These are phyloP conservation scores for Galeruca laticollis DNA, from an alignment of 2,888 invertebrate genomes.

Conservation along the genomic window DNA sequence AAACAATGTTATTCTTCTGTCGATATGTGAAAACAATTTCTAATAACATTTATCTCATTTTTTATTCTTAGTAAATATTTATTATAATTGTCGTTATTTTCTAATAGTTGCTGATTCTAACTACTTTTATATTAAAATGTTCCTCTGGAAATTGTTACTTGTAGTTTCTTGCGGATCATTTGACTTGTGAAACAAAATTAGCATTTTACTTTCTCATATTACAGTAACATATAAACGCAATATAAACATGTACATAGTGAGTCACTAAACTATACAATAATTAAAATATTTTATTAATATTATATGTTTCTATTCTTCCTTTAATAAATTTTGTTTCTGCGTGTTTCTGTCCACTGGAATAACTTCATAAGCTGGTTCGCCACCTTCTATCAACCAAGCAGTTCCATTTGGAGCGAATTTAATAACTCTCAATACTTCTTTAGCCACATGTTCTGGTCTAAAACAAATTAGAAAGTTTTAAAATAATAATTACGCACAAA, in stretches of 20 bases:
- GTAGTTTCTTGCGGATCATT: background rate
- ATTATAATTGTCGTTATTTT: no score
- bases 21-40: background rate
- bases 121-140: no score
- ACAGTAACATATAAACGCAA: background rate
- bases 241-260: background rate
- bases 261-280: background rate
- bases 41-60: background rate
- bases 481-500: no score
- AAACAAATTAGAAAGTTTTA: conserved; percentile 28
- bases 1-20: no score
- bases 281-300: background rate
- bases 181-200: background rate
- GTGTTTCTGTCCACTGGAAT: conserved; percentile 35
- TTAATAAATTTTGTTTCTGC: conserved; percentile 31
- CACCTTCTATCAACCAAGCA: conserved; percentile 67
- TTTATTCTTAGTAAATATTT: background rate
- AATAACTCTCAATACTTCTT: conserved; percentile 55
- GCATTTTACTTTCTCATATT: conserved; percentile 15
- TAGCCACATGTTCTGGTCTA: conserved; percentile 53
- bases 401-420: conserved; percentile 65
- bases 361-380: conserved; percentile 60
- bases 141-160: background rate
- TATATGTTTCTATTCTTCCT: conserved; percentile 13
- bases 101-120: no score